Evolutionary conservation across 1,140 invertebrate species (phyloP).

Genomic region (Homarus americanus): DNA sequence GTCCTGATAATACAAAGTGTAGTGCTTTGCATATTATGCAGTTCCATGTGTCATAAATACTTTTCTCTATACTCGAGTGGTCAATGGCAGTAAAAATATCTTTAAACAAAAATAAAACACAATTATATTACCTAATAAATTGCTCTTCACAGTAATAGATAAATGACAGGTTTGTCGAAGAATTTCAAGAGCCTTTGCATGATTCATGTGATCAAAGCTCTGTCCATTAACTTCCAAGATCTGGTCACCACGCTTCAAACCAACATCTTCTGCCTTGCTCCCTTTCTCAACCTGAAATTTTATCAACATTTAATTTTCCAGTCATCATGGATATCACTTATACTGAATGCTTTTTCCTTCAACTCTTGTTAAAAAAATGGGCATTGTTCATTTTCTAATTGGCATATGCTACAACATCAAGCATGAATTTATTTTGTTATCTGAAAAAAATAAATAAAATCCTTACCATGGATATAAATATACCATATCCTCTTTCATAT

Average conservation of each 20-base stretch:
- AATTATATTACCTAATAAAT: slow-evolving; percentile 85
- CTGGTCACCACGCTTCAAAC: slow-evolving; percentile 97
- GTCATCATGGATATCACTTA: no score
- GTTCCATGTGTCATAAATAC: no score
- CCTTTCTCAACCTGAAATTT: slow-evolving; percentile 86
- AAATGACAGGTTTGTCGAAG: slow-evolving; percentile 95
- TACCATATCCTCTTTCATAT: slow-evolving; percentile 92
- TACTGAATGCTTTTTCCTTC: no score
- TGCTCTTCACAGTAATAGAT: slow-evolving; percentile 97
- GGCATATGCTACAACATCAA: no score
- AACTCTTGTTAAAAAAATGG: no score
- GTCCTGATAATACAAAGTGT: no score
- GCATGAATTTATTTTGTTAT: no score
- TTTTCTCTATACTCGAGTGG: no score
- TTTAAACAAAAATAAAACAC: background rate
- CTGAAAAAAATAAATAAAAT: background rate
- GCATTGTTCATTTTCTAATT: no score
- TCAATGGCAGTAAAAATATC: no score
- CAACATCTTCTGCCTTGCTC: slow-evolving; percentile 97
- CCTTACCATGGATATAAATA: slow-evolving; percentile 93
- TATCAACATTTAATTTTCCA: background rate
- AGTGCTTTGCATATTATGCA: no score
- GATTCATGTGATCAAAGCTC: slow-evolving; percentile 94
- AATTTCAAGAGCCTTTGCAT: slow-evolving; percentile 93
- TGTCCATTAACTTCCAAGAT: slow-evolving; percentile 98